Base-by-base conservation (phyloP, 2,888 invertebrate species). In the Andrena chrysosceles region DNA sequence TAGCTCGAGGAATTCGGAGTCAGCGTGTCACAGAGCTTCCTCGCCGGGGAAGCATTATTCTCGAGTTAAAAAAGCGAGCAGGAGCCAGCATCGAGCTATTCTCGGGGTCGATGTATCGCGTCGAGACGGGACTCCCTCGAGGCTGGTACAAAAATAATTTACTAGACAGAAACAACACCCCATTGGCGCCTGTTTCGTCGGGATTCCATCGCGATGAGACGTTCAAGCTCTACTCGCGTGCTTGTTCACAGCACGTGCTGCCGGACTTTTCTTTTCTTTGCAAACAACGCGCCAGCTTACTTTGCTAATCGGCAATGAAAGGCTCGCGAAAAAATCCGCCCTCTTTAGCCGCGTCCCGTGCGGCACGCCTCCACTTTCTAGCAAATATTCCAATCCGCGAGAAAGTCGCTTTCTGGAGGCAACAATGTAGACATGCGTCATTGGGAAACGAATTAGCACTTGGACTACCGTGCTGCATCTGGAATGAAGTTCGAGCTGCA, bases 121-220 rank as follows among this genome's bases (percentile, higher is more conserved):
- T 13, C 75, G 73, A 69, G 74, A 68, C 77, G 69, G 23, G 88
- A 77, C 81, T 78, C 86, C 84, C 84, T 81, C 85, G 71, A 63
- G 69, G 80, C 26, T 54, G 86, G 66, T 81, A 83, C 85, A 73
- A 84, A 85, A 89, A 87, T 90, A 89, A 85, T 85, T 85, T 81
- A 69, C 54, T 71, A 52, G 69, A 69, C 77, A 67, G 84, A 73
- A 81, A 81, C 77, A 76, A 64, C 81, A 70, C 69, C 76, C 84
- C 73, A 59, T 52, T 52, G 81, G 73, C 75, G 79, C 60, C 79
- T 20, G 80, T 79, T 79, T 81, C 71, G 81, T 72, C 74, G 77
- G 74, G 77, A 88, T 89, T 89, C 84, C 85, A 77, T 72, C 73
- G 69, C 67, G 81, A 62, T 81, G 78, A 85, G 63, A 42, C 59